Base-by-base conservation (phyloP, 2,113 vertebrate genomes). In the Campylomormyrus numenius region DNA sequence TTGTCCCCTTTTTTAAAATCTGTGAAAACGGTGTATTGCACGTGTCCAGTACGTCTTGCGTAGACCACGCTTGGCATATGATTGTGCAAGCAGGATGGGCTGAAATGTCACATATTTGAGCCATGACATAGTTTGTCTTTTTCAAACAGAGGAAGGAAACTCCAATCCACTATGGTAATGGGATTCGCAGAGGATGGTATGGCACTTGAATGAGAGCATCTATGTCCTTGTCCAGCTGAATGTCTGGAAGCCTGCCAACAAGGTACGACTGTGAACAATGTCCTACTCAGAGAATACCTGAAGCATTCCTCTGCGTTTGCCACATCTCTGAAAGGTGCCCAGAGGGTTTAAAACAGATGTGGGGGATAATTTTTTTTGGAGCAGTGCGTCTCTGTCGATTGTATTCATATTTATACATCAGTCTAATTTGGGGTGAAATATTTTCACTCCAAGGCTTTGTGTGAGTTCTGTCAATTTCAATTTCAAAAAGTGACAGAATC, bases 391-490 rank as follows among this genome's bases (percentile, higher is more conserved):
- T 49, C 52, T 85, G 10, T 80, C 1, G 10, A 77, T 45, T 35
- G n/a, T 6, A 70, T 39, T 74, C 48, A 80, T 24, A 84, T 83
- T 90, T 58, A 88, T 5, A 70, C 62, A 11, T 90, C 74, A 80
- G 15, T 84, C n/a, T 88, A 66, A 56, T 88, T 90, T 83, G 27
- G 52, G 35, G 5, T 58, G 39, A 88, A 88, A 90, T 45, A 27
- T 53, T 88, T 45, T 62, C 86, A 56, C 74, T 90, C 13, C n/a
- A 35, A 58, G 74, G 87, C 74, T 84, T 90, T 66, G 27, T 49
- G 35, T 80, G 87, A 87, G 31, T 88, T 90, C 50, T 88, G 90
- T 88, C 90, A 90, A 88, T 88, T 88, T 74, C 52, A 88, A 88
- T 90, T 90, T 90, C 11, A 66, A 56, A 42, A 88, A 88, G 49